phyloP scores from a whole-genome alignment of 2,888 invertebrate genomes.

The Epistrophe eligans region DNA sequence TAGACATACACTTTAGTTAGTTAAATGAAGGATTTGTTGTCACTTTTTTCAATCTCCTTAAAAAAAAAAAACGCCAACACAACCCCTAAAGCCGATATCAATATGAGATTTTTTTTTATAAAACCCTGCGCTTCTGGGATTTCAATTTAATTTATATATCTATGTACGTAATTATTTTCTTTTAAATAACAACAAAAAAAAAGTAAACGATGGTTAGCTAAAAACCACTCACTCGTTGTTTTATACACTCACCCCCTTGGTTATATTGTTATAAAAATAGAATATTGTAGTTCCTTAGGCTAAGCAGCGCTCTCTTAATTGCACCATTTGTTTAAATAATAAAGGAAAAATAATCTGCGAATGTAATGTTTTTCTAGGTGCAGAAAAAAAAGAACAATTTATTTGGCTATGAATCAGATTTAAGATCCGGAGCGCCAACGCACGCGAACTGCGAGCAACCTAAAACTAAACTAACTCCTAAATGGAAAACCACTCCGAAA shows the following conservation, averaged over 20 bases:
- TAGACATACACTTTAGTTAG: neutral
- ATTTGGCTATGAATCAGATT: conserved; percentile 17
- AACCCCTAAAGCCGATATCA: neutral
- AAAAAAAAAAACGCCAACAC: neutral
- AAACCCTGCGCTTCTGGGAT: conserved; percentile 8
- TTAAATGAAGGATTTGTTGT: neutral
- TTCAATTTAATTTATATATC: conserved; percentile 8
- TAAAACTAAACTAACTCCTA: conserved; percentile 47
- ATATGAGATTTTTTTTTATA: neutral
- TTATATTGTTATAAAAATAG: conserved; percentile 27
- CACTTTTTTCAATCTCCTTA: neutral
- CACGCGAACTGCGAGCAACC: conserved; percentile 52
- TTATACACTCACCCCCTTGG: conserved; percentile 18
- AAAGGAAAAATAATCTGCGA: neutral
- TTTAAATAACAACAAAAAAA: neutral
- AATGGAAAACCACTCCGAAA: conserved; percentile 60
- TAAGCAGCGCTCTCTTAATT: conserved; percentile 1
- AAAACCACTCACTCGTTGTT: neutral
- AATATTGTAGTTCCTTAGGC: conserved; percentile 6
- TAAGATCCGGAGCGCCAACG: conserved; percentile 19
- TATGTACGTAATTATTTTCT: neutral
- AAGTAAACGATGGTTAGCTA: neutral
- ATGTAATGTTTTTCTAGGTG: neutral
- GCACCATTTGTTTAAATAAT: conserved; percentile 22
- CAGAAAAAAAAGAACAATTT: neutral